Evolutionary conservation across 2,888 invertebrate genomes (phyloP).

Genomic region (Caenorhabditis plicata): DNA sequence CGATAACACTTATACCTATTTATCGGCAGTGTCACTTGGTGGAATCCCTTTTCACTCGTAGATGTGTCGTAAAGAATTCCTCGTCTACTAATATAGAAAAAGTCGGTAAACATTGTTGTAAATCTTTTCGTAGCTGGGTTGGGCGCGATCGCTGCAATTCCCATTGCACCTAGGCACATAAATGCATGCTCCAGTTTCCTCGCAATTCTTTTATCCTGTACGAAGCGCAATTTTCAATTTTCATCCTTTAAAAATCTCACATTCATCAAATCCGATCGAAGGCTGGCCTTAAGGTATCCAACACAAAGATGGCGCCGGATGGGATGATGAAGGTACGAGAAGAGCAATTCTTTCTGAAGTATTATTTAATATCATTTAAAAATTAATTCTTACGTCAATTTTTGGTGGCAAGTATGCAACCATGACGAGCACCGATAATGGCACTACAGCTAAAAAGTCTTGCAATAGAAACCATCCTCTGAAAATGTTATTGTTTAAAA

Average conservation of each 20-base stretch:
- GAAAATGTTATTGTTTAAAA: constrained; percentile 1
- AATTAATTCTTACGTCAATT: constrained; percentile 14
- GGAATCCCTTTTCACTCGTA: constrained; percentile 46
- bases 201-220: too few relatives aligned
- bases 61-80: constrained; percentile 48
- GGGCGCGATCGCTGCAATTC: constrained; percentile 35
- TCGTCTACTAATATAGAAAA: constrained; percentile 29
- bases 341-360: constrained; percentile 2
- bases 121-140: constrained; percentile 41
- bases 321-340: constrained; percentile 36
- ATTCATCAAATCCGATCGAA: constrained; percentile 31
- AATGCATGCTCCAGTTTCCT: constrained; percentile 45
- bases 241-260: too few relatives aligned
- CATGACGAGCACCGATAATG: constrained; percentile 49
- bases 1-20: constrained; percentile 40
- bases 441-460: constrained; percentile 49
- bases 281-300: constrained; percentile 43
- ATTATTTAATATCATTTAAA: neutral
- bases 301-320: constrained; percentile 45
- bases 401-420: constrained; percentile 31
- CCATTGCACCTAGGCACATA: constrained; percentile 37
- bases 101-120: constrained; percentile 11
- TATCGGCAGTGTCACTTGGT: constrained; percentile 40
- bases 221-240: too few relatives aligned
- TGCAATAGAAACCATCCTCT: constrained; percentile 57